Conservation (phyloP, 2,797 vertebrate species). For the Brachyrhaphis roseni region DNA sequence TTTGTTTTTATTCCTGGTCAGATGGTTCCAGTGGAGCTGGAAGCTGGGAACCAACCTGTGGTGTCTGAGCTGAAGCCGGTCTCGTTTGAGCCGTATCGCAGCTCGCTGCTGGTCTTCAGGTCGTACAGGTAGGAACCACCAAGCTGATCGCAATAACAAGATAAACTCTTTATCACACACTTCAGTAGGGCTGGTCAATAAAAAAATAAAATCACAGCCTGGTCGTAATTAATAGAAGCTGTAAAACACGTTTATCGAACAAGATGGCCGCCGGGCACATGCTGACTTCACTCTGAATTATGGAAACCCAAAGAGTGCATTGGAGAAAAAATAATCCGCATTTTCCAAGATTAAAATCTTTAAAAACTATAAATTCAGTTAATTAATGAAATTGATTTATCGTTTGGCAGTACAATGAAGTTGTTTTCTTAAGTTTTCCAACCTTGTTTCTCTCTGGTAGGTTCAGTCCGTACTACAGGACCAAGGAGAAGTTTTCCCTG, state of each 20-base stretch:
- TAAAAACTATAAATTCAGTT: no score
- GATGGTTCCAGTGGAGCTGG: constrained; percentile 85
- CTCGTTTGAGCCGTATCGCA: constrained; percentile 88
- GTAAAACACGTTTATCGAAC: no score
- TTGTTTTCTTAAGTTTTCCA: not conserved
- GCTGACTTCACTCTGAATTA: no score
- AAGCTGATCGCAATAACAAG: not conserved
- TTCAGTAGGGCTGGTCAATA: no score
- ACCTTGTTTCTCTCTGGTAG: constrained; percentile 64
- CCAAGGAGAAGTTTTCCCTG: constrained; percentile 93
- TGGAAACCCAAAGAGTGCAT: no score
- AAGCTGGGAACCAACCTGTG: constrained; percentile 75
- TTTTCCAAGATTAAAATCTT: no score
- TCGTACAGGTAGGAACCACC: constrained; percentile 88
- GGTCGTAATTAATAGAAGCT: no score
- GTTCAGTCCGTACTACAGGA: constrained; percentile 97
- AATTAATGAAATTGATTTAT: no score
- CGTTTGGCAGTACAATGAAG: not conserved
- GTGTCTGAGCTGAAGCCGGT: constrained; percentile 81
- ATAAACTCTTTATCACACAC: not conserved
- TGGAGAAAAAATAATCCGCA: no score
- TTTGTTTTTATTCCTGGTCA: constrained; percentile 44
- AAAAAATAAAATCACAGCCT: no score
- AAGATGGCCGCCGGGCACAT: no score
- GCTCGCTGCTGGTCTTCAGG: constrained; percentile 92